Conservation (phyloP, 2,113 vertebrate species). For the Pleuronectes platessa region DNA sequence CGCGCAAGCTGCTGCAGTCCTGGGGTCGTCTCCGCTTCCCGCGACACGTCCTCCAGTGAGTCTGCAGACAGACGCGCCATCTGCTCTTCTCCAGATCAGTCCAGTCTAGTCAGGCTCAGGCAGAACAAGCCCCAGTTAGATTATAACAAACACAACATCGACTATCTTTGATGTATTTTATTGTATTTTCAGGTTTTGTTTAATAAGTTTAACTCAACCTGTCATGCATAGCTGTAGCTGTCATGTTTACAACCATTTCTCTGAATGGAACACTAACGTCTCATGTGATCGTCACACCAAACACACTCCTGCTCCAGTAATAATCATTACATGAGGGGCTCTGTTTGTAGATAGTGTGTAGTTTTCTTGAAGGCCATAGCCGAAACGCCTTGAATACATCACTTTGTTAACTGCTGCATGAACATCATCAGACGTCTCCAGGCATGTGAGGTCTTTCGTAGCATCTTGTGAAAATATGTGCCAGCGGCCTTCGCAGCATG, state of each 20-base stretch:
- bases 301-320: background rate
- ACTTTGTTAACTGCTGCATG: constrained; percentile 50
- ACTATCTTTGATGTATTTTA: background rate
- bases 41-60: constrained; percentile 92
- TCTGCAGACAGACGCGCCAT: constrained; percentile 75
- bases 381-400: constrained; percentile 36
- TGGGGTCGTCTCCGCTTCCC: constrained; percentile 91
- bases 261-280: constrained; percentile 2
- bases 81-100: constrained; percentile 38
- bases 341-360: constrained; percentile 4
- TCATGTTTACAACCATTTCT: constrained; percentile 11
- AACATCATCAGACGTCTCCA: constrained; percentile 26
- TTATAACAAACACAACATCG: background rate
- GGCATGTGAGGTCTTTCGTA: constrained; percentile 49
- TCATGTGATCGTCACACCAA: constrained; percentile 2
- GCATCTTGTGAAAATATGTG: constrained; percentile 25
- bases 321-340: background rate
- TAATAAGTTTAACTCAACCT: background rate
- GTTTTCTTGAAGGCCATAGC: constrained; percentile 17
- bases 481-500: constrained; percentile 42
- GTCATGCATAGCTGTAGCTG: too few species aligned
- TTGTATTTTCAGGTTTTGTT: background rate
- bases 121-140: constrained; percentile 36
- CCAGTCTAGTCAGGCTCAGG: constrained; percentile 22
- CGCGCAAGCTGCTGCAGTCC: constrained; percentile 92